A percentile compares a stretch with the other conserved stretches of the same genome.
Evolutionary conservation across 1,140 invertebrate species (phyloP).

Genomic region (Heliothis virescens): DNA sequence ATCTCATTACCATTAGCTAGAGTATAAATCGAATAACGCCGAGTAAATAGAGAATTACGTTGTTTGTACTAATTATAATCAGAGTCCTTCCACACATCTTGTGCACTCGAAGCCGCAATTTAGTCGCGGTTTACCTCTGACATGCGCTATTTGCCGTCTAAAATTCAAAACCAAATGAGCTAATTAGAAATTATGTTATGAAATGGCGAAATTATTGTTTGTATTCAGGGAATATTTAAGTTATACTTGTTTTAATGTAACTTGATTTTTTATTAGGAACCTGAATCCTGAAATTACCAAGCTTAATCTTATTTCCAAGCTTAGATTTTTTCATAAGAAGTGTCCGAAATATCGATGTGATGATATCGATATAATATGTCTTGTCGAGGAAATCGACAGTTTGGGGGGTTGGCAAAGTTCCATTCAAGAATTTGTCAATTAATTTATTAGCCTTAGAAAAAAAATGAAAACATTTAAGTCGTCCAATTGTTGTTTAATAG

Average conservation of each 20-base stretch:
- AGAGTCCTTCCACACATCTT: slow-evolving; percentile 58
- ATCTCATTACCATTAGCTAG: not conserved
- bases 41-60: slow-evolving; percentile 17
- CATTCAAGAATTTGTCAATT: too few species aligned
- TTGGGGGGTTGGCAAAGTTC: too few species aligned
- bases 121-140: slow-evolving; percentile 63
- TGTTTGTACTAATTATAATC: slow-evolving; percentile 6
- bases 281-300: too few species aligned
- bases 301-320: too few species aligned
- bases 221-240: not conserved
- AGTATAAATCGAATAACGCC: not conserved
- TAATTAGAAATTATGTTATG: slow-evolving; percentile 29
- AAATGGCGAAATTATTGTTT: not conserved
- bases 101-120: slow-evolving; percentile 65
- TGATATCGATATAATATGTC: too few species aligned
- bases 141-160: slow-evolving; percentile 47
- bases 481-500: too few species aligned
- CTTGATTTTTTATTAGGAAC: not conserved
- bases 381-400: too few species aligned
- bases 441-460: too few species aligned
- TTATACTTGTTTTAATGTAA: not conserved
- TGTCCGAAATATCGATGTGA: too few species aligned
- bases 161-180: slow-evolving; percentile 27
- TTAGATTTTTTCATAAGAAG: too few species aligned
- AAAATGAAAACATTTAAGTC: too few species aligned